Base-by-base conservation (phyloP, 2,888 invertebrate species). In the Graphium colonna region DNA sequence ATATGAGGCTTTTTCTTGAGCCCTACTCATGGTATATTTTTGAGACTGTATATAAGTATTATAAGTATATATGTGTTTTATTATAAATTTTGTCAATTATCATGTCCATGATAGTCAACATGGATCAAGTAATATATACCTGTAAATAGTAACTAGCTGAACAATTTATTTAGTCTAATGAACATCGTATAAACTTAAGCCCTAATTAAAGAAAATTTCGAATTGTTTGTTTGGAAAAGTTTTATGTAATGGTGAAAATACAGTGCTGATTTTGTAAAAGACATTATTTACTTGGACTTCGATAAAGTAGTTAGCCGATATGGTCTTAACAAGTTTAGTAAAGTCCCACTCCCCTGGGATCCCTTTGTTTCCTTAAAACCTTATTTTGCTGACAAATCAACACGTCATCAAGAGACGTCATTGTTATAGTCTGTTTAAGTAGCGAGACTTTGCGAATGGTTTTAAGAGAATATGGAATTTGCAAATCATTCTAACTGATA, bases 401-500 rank as follows among this genome's bases (percentile, higher is more conserved):
- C 38, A 44, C 43, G 16, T 43, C 9, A 31, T 9, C 16, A 38
- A 13, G 15, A 8, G 12, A 28, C 10, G 28, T 36, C 12, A 10
- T 51, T 44, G 51, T 39, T 44, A 12, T n/a, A 28, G 26, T 9
- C 33, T 50, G 36, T 36, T 42, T 50, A 36, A 12, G 38, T 51
- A 12, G 16, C 21, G 9, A 21, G 16, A 1, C 2, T 43, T 26
- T 51, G 36, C 36, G 7, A 36, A 36, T 3, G 13, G 12, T 36
- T 5, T 13, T 12, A 36, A 36, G n/a, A 36, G 1, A 12, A 36
- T n/a, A 12, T 36, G 1, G n/a, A 36, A 36, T 36, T 2, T 50
- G 36, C 12, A 13, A 46, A 10, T 33, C 33, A 46, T 18, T 36
- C 9, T 33, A 5, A 9, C 7, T 2, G 9, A 33, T 2, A 33